Evolutionary conservation across 2,113 vertebrate genomes (phyloP), one percentile per base, ranked within the genome.

Genomic region (Paracanthobrama guichenoti): DNA sequence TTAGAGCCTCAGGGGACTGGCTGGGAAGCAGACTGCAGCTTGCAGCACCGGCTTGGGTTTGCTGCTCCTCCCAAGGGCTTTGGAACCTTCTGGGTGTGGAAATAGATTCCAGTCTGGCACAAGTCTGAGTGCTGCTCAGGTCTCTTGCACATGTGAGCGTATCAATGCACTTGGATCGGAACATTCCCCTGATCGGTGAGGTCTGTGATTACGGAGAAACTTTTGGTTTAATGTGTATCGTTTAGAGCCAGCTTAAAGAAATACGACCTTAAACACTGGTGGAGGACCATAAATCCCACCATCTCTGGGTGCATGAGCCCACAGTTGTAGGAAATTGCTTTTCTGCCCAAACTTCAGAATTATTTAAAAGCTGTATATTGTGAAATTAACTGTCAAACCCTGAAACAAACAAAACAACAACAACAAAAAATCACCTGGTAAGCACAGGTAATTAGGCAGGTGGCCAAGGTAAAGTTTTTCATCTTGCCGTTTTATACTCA

Each of bases 1-100:
- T 93, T 90, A 91, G 84, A 84, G 87, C 90, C 93, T 90, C 88
- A 26, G 73, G 76, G 92, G 90, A 84, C 59, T 55, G 82, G 80
- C 81, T 91, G 85, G 79, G 82, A 91, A 88, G 91, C 88, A 85
- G 85, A 71, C 83, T 89, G 88, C 84, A 88, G 85, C 67, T 87
- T 82, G 84, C 76, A 79, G 88, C 82, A 64, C 83, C 88, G 69
- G 66, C 85, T 88, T 82, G 64, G 86, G 50, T 87, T 89, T 83
- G 86, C 84, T 85, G 69, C 24, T 83, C 82, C 82, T 83, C 86
- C 60, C 73, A 59, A 78, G 83, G 81, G 64, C 48, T 81, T 77
- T 80, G 77, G 81, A 85, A 74, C 59, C 77, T 84, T 87, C 39
- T 81, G 77, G 78, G 78, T 67, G 85, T 76, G 5, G 72, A 90